Conservation (phyloP, 2,113 vertebrate genomes). For the Vulpes lagopus region DNA sequence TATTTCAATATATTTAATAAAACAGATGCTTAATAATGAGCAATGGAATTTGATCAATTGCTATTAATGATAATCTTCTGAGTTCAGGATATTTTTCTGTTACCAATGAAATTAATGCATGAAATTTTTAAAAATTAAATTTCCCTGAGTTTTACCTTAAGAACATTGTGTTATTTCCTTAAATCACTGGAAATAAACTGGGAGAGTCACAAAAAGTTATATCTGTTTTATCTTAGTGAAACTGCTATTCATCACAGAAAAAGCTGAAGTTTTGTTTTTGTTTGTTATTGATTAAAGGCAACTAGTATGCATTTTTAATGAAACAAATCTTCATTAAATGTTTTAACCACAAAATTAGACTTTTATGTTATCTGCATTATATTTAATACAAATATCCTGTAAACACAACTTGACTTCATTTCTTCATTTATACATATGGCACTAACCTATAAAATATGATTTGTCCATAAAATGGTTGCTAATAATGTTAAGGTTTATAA, state of each 20-base stretch:
- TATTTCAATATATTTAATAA: conserved; percentile 10
- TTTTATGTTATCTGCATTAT: neutral
- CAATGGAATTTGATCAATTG: neutral
- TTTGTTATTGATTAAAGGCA: neutral
- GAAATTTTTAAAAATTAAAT: neutral
- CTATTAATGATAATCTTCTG: neutral
- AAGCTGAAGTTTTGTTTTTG: neutral
- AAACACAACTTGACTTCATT: neutral
- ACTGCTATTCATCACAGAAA: neutral
- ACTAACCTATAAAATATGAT: neutral
- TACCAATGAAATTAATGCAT: neutral
- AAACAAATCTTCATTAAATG: neutral
- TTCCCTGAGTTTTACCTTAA: conserved; percentile 19
- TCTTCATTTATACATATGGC: neutral
- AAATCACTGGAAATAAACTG: conserved; percentile 14
- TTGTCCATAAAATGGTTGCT: neutral
- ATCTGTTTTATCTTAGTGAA: neutral
- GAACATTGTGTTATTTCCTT: neutral
- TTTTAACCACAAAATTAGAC: conserved; percentile 40
- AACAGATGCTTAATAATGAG: neutral
- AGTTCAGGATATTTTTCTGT: neutral
- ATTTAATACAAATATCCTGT: neutral
- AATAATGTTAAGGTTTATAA: conserved; percentile 12
- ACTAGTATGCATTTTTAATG: neutral
- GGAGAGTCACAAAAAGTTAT: neutral